phyloP scores from a whole-genome alignment of 2,888 invertebrate genomes.

The Luperina testacea region DNA sequence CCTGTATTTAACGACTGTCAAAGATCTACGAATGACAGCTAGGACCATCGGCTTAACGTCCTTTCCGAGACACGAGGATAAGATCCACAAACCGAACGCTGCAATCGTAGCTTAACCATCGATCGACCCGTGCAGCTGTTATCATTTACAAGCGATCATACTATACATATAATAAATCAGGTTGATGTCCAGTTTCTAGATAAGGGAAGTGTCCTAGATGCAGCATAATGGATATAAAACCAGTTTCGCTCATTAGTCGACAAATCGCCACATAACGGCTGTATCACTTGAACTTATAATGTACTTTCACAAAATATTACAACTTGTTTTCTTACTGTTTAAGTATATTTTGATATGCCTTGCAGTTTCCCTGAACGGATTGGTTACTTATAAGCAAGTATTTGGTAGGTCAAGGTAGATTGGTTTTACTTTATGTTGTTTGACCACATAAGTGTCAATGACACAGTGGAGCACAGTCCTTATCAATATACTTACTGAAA shows the following conservation, averaged over 20 bases:
- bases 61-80: too few species aligned
- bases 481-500: slow-evolving; percentile 29
- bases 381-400: slow-evolving; percentile 28
- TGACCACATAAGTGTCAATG: slow-evolving; percentile 23
- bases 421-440: slow-evolving; percentile 33
- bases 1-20: background rate
- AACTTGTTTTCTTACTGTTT: slow-evolving; percentile 33
- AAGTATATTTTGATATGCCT: background rate
- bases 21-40: too few species aligned
- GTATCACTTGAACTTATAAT: slow-evolving; percentile 61
- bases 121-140: background rate
- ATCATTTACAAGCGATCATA: background rate
- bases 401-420: slow-evolving; percentile 57
- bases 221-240: slow-evolving; percentile 67
- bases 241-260: slow-evolving; percentile 71
- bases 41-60: too few species aligned
- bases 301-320: slow-evolving; percentile 65
- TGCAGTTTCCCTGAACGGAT: slow-evolving; percentile 9
- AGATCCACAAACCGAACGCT: too few species aligned
- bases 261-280: slow-evolving; percentile 62
- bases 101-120: too few species aligned
- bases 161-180: slow-evolving; percentile 42
- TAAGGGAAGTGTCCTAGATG: slow-evolving; percentile 68
- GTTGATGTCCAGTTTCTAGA: slow-evolving; percentile 57
- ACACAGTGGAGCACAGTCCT: slow-evolving; percentile 4